These are phyloP conservation scores for Falco biarmicus DNA, from an alignment of 2,797 vertebrate genomes.

Conservation along the genomic window DNA sequence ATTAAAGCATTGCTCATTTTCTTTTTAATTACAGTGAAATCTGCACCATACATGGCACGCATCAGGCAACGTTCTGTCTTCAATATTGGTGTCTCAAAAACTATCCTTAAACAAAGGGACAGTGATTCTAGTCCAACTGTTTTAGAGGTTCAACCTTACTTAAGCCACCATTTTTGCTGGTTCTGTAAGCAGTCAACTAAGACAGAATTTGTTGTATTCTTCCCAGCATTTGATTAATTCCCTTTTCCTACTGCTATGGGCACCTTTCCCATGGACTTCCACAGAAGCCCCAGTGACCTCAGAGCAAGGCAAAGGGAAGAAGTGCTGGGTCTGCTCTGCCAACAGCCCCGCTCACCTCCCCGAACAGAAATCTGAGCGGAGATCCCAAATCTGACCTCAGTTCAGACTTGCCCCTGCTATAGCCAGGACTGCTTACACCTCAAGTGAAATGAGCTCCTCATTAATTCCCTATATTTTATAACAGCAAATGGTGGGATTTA, in stretches of 20 bases:
- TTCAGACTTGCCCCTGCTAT: neutral
- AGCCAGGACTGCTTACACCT: neutral
- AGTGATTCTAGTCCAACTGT: neutral
- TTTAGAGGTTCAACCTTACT: neutral
- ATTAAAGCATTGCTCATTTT: slow-evolving; percentile 64
- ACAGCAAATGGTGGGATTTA: neutral
- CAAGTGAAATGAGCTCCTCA: neutral
- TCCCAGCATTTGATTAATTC: neutral
- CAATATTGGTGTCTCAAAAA: neutral
- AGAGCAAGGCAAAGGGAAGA: neutral
- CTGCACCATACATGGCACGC: neutral
- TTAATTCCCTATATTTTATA: neutral
- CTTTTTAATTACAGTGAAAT: slow-evolving; percentile 66
- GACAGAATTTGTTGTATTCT: neutral
- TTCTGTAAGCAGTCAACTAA: neutral
- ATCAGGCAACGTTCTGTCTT: neutral
- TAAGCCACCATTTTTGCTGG: neutral
- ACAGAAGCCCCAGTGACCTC: neutral
- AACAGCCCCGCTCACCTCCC: neutral
- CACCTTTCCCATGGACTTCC: neutral
- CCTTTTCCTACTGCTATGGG: neutral
- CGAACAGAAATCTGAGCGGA: neutral
- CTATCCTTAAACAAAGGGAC: neutral
- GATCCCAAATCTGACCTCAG: neutral
- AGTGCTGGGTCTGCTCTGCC: accelerated